These are phyloP conservation scores for Drosophila persimilis DNA, from an alignment of 1,140 invertebrate species.

Conservation along the genomic window DNA sequence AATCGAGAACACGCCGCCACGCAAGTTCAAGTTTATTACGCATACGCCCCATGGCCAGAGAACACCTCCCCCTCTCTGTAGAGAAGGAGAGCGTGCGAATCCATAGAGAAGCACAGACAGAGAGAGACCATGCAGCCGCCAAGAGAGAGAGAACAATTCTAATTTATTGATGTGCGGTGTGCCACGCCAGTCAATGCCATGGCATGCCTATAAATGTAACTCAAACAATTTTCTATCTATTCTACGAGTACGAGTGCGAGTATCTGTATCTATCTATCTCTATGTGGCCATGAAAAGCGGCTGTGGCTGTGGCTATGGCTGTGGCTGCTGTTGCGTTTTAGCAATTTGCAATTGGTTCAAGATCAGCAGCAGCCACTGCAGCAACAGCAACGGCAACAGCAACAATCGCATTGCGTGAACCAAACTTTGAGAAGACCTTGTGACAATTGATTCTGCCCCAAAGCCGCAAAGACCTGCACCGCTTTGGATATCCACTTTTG, in stretches of 20 bases:
- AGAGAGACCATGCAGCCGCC: constrained; percentile 11
- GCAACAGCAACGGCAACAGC: constrained; percentile 21
- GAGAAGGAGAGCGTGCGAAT: neutral
- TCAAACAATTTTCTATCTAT: constrained; percentile 40
- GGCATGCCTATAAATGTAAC: constrained; percentile 60
- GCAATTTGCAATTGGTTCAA: constrained; percentile 78
- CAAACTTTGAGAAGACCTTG: constrained; percentile 35
- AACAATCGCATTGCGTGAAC: constrained; percentile 27
- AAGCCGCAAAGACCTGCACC: constrained; percentile 50
- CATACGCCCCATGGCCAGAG: constrained; percentile 42
- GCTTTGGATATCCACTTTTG: constrained; percentile 46
- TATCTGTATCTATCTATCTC: constrained; percentile 18
- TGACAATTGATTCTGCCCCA: constrained; percentile 52
- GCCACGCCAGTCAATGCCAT: constrained; percentile 46
- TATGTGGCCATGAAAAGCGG: constrained; percentile 52
- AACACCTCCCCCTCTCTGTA: no score
- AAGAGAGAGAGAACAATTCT: constrained; percentile 47
- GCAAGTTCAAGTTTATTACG: constrained; percentile 75
- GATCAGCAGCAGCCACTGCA: constrained; percentile 56
- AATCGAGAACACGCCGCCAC: constrained; percentile 3
- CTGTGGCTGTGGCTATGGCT: constrained; percentile 14
- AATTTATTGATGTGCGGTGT: constrained; percentile 48
- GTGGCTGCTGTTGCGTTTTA: constrained; percentile 48
- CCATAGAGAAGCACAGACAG: constrained; percentile 6
- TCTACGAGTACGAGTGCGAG: no score